A percentile compares a stretch with the other conserved stretches of the same genome.
Evolutionary conservation across 2,888 invertebrate species (phyloP).

Genomic region (Pterostichus niger): DNA sequence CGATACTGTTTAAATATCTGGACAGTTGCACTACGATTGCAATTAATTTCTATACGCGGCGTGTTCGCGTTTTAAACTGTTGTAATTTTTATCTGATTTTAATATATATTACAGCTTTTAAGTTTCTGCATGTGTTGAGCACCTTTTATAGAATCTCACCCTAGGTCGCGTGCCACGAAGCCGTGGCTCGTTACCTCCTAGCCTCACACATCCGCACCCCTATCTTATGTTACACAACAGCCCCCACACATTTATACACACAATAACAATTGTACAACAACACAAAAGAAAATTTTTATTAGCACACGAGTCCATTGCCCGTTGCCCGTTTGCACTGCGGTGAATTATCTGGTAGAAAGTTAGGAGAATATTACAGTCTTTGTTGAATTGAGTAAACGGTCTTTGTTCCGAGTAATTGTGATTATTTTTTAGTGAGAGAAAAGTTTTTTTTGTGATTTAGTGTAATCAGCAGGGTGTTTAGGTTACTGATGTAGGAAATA

Average conservation of each 20-base stretch:
- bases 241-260: neutral
- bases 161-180: neutral
- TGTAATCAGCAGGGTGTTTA: conserved; percentile 42
- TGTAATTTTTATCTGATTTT: too few relatives aligned
- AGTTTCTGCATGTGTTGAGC: neutral
- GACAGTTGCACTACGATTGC: too few relatives aligned
- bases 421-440: conserved; percentile 30
- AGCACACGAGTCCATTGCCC: neutral
- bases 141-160: neutral
- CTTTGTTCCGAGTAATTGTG: conserved; percentile 42
- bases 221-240: neutral
- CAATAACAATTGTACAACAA: conserved; percentile 2
- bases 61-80: too few relatives aligned
- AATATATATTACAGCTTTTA: too few relatives aligned
- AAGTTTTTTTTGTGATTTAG: conserved; percentile 45
- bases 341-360: conserved; percentile 38
- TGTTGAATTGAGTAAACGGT: conserved; percentile 15
- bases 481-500: neutral
- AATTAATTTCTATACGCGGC: too few relatives aligned
- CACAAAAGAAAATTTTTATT: conserved; percentile 26
- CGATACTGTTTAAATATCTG: too few relatives aligned
- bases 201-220: neutral
- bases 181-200: conserved; percentile 2
- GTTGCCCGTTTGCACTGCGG: neutral
- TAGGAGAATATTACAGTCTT: conserved; percentile 28